phyloP scores from a whole-genome alignment of 1,140 invertebrate species.

The Frieseomelitta varia region DNA sequence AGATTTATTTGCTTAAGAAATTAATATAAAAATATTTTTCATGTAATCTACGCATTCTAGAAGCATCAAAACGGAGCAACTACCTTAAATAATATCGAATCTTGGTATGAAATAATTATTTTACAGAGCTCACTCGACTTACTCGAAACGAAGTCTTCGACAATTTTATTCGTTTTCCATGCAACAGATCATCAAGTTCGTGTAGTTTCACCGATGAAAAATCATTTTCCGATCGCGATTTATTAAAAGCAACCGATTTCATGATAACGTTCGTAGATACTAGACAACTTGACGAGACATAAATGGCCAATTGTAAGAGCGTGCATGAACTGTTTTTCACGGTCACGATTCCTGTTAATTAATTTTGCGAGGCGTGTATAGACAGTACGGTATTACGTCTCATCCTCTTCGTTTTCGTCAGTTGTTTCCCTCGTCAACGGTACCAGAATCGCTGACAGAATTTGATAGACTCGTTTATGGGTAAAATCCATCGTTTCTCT shows the following conservation, averaged over 20 bases:
- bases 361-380: neutral
- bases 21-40: no score
- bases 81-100: neutral
- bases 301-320: constrained; percentile 14
- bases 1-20: neutral
- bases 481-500: constrained; percentile 75
- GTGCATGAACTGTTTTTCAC: neutral
- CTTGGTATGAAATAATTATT: neutral
- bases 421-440: constrained; percentile 43
- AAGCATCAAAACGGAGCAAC: no score
- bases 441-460: constrained; percentile 71
- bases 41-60: no score
- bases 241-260: constrained; percentile 45
- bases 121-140: constrained; percentile 30
- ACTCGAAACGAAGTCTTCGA: constrained; percentile 61
- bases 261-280: neutral
- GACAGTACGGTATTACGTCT: constrained; percentile 16
- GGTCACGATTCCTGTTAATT: neutral
- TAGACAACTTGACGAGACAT: no score
- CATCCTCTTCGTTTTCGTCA: constrained; percentile 37
- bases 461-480: constrained; percentile 70
- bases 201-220: constrained; percentile 48
- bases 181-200: constrained; percentile 64
- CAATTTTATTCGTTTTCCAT: constrained; percentile 48
- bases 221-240: constrained; percentile 63